Percentiles rank a stretch among this genome's conserved stretches.
These are phyloP conservation scores for Eumacrocentrus americanus DNA, from an alignment of 2,888 invertebrate species.

Conservation along the genomic window DNA sequence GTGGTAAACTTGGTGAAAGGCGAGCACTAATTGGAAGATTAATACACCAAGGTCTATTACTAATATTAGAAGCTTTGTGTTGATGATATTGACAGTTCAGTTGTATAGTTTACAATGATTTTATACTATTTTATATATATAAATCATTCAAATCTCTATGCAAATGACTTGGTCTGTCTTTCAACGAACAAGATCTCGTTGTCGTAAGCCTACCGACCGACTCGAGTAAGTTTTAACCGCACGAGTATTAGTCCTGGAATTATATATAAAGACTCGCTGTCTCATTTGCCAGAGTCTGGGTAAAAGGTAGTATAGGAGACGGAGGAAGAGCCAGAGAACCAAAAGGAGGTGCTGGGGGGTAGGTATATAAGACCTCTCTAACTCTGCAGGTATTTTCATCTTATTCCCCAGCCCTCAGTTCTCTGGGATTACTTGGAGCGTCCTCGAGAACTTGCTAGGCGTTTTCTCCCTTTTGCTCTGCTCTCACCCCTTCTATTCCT, in stretches of 20 bases:
- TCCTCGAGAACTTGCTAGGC: slow-evolving; percentile 54
- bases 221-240: slow-evolving; percentile 21
- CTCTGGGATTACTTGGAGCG: slow-evolving; percentile 56
- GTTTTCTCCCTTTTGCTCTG: slow-evolving; percentile 42
- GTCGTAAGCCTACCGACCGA: slow-evolving; percentile 3
- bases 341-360: slow-evolving; percentile 32
- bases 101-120: neutral
- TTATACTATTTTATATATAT: neutral
- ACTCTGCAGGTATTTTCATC: slow-evolving; percentile 61
- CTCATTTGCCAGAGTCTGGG: slow-evolving; percentile 49
- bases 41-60: slow-evolving; percentile 19
- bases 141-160: neutral
- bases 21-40: neutral
- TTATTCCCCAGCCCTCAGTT: slow-evolving; percentile 53
- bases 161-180: slow-evolving; percentile 10
- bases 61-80: no score
- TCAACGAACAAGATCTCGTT: slow-evolving; percentile 13
- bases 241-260: slow-evolving; percentile 46
- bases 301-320: slow-evolving; percentile 13
- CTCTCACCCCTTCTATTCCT: slow-evolving; percentile 33
- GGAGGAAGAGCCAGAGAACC: slow-evolving; percentile 29
- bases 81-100: neutral
- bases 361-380: slow-evolving; percentile 55
- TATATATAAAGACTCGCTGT: slow-evolving; percentile 55
- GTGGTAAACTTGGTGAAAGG: neutral